Evolutionary conservation across 2,888 invertebrate genomes (phyloP).

Genomic region (Labia minor): DNA sequence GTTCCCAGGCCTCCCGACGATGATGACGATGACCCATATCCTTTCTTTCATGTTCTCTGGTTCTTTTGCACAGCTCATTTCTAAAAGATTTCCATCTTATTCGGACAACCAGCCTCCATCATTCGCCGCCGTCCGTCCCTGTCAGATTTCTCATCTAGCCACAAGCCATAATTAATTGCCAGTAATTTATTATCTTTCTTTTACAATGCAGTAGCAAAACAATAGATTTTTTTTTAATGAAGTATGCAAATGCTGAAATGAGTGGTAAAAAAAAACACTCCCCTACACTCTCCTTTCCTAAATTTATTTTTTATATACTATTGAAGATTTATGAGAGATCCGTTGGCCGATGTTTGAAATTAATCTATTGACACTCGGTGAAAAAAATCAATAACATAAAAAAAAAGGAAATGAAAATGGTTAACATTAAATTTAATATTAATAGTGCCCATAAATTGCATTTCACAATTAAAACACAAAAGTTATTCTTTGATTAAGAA

Average conservation of each 20-base stretch:
- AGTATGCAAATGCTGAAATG: neutral
- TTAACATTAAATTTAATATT: neutral
- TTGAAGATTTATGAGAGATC: neutral
- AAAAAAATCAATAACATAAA: neutral
- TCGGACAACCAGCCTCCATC: constrained; percentile 4
- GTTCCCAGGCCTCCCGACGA: too few relatives aligned
- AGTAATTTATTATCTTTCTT: neutral
- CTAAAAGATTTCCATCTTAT: constrained; percentile 7
- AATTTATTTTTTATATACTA: neutral
- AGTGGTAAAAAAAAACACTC: neutral
- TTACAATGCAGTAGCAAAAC: constrained; percentile 5
- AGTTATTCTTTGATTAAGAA: neutral
- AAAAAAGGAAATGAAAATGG: neutral
- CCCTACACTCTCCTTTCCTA: too few relatives aligned
- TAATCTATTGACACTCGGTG: neutral
- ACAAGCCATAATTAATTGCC: constrained; percentile 2
- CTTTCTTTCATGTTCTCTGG: neutral
- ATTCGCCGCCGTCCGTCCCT: neutral
- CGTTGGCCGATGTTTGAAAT: neutral
- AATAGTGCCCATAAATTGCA: neutral
- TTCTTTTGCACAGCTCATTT: constrained; percentile 3
- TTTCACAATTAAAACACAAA: neutral
- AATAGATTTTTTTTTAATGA: neutral
- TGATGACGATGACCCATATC: neutral
- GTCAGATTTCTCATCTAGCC: constrained; percentile 1